Evolutionary conservation across 1,140 invertebrate genomes (phyloP).

Genomic region (Panagrolaimus sp.): DNA sequence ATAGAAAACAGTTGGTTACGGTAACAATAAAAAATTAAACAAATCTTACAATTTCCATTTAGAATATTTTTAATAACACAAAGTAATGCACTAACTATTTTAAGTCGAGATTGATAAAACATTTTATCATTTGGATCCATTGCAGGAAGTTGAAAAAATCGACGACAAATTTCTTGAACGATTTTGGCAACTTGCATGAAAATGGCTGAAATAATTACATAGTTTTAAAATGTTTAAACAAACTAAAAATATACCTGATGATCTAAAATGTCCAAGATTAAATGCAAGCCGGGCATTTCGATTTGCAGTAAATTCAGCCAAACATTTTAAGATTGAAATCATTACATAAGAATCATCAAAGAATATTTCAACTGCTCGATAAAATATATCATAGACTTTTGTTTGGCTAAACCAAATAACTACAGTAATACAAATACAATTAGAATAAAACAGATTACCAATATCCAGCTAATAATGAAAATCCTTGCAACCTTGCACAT

Average conservation of each 20-base stretch:
- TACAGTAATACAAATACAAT: not conserved
- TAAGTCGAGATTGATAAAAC: not conserved
- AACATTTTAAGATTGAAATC: not conserved
- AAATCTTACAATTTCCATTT: not conserved
- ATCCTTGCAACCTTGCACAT: not conserved
- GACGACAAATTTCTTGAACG: not conserved
- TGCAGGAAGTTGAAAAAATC: not conserved
- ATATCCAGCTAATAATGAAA: too few relatives aligned
- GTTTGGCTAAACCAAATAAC: not conserved
- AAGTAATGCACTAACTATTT: not conserved
- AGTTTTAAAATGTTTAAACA: too few relatives aligned
- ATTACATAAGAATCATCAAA: not conserved
- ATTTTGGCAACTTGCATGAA: conserved; percentile 4
- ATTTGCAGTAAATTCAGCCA: not conserved
- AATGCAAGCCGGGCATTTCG: not conserved
- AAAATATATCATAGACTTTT: not conserved
- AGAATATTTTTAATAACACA: conserved; percentile 3
- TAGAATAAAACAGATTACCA: too few relatives aligned
- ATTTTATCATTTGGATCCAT: not conserved
- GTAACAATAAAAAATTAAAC: too few relatives aligned
- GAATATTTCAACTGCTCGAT: not conserved
- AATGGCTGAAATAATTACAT: not conserved
- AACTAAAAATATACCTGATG: too few relatives aligned
- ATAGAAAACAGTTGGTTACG: too few relatives aligned
- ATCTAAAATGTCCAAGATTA: not conserved